Percentiles rank a stretch among this genome's conserved stretches.
Conservation (phyloP, 2,113 vertebrate species). For the Herpailurus yagouaroundi region DNA sequence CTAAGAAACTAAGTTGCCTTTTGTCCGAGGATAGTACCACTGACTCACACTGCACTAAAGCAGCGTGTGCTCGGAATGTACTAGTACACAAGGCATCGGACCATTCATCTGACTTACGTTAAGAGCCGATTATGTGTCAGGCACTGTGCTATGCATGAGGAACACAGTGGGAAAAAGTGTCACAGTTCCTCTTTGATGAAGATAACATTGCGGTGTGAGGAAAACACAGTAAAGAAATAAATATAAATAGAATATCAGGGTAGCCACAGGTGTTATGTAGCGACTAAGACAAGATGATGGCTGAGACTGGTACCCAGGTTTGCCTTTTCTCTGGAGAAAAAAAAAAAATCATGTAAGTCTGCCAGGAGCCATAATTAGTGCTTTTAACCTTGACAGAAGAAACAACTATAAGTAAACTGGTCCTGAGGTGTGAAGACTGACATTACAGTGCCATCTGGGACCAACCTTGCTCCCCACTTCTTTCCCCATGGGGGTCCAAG, state of each 20-base stretch:
- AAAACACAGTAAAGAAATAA: neutral
- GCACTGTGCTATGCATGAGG: too few species aligned
- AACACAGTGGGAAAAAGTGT: neutral
- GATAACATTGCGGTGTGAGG: neutral
- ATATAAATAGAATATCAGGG: neutral
- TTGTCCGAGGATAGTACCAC: neutral
- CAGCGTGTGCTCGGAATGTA: neutral
- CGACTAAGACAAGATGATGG: neutral
- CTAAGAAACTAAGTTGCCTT: neutral
- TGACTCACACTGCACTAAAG: neutral
- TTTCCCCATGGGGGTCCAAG: neutral
- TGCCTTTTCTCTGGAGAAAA: neutral
- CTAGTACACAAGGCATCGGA: too few species aligned
- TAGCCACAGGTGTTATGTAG: neutral
- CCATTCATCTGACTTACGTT: neutral
- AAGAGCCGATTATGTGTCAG: neutral
- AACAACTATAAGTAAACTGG: neutral
- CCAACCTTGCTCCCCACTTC: neutral
- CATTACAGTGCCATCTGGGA: neutral
- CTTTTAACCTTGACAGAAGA: neutral
- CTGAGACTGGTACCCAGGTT: neutral
- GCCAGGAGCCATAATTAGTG: neutral
- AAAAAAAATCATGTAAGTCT: neutral
- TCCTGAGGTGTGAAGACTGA: neutral
- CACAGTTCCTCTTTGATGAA: neutral